Evolutionary conservation across 2,888 invertebrate species (phyloP).

Genomic region (Isoperla grammatica): DNA sequence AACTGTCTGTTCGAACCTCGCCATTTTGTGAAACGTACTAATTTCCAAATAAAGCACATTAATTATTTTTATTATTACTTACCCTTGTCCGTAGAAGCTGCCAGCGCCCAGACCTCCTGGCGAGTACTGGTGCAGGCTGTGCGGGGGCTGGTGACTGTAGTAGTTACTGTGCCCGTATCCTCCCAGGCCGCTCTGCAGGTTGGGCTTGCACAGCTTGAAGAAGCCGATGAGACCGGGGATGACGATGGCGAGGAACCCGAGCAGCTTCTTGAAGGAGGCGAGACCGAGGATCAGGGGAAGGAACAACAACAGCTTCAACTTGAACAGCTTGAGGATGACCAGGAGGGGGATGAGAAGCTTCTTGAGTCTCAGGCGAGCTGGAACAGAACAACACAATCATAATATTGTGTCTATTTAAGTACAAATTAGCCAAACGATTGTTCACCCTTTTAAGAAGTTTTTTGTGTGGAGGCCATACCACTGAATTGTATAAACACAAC

Average conservation of each 20-base stretch:
- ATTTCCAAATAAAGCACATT: too few species aligned
- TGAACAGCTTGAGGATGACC: constrained; percentile 75
- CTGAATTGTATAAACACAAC: too few species aligned
- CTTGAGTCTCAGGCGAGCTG: constrained; percentile 75
- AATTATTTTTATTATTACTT: too few species aligned
- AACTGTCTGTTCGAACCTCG: too few species aligned
- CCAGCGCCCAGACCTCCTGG: constrained; percentile 37
- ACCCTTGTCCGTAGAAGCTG: constrained; percentile 16
- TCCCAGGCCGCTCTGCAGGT: constrained; percentile 51
- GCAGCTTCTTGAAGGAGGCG: constrained; percentile 77
- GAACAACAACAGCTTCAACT: constrained; percentile 73
- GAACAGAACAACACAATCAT: constrained; percentile 33
- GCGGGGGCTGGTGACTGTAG: constrained; percentile 49
- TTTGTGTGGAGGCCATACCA: too few species aligned
- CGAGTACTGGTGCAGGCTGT: constrained; percentile 52
- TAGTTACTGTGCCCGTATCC: constrained; percentile 41
- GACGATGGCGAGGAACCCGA: constrained; percentile 72
- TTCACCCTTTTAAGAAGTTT: too few species aligned
- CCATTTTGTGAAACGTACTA: too few species aligned
- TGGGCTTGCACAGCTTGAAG: constrained; percentile 77
- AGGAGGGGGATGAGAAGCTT: constrained; percentile 78
- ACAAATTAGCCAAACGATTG: too few species aligned
- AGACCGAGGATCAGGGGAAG: constrained; percentile 76
- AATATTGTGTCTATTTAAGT: too few species aligned
- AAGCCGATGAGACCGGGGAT: constrained; percentile 78